Conservation (phyloP, 1,140 invertebrate genomes). For the Camponotus vicinus region DNA sequence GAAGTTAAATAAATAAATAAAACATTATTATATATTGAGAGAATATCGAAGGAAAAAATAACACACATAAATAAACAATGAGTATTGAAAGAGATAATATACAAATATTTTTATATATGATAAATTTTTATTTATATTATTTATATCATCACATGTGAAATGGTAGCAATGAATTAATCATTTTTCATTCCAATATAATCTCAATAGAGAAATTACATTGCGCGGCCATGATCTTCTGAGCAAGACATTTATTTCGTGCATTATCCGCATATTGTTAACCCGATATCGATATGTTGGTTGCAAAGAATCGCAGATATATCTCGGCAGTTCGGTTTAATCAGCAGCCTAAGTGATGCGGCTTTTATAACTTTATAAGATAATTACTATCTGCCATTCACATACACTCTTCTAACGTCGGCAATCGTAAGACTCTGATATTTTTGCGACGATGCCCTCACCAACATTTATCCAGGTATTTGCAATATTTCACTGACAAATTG, state of each 20-base stretch:
- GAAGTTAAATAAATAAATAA: too few species aligned
- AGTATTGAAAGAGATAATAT: too few species aligned
- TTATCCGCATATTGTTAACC: slow-evolving; percentile 18
- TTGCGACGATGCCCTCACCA: background rate
- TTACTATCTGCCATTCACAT: slow-evolving; percentile 55
- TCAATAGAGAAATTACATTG: too few species aligned
- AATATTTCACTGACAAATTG: slow-evolving; percentile 28
- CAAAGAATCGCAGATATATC: background rate
- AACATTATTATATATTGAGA: too few species aligned
- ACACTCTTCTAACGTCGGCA: slow-evolving; percentile 6
- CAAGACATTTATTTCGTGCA: background rate
- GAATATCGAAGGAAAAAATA: too few species aligned
- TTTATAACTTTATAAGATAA: slow-evolving; percentile 57
- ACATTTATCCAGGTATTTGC: slow-evolving; percentile 25
- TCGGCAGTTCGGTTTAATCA: slow-evolving; percentile 30
- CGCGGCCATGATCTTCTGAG: background rate
- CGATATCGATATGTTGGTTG: background rate
- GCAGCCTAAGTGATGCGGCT: background rate
- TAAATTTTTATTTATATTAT: too few species aligned
- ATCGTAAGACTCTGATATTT: slow-evolving; percentile 3
- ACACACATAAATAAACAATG: too few species aligned
- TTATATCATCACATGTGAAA: too few species aligned
- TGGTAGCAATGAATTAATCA: too few species aligned
- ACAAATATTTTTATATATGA: too few species aligned
- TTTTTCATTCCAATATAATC: too few species aligned